phyloP scores from a whole-genome alignment of 2,888 invertebrate genomes.

The Oscheius sp. region DNA sequence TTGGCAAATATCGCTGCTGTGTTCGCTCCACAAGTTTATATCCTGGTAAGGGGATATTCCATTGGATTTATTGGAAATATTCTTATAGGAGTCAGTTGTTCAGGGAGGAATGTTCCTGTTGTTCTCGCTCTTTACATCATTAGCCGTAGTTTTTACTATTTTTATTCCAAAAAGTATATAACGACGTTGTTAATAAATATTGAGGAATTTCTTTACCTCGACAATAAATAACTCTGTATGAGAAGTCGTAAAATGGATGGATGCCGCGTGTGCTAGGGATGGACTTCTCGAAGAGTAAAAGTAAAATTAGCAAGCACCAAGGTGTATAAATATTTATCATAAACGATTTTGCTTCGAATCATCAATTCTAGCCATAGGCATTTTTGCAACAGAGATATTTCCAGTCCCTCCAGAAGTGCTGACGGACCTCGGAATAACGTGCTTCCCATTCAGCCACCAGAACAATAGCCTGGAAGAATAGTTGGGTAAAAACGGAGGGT shows the following conservation, averaged over 20 bases:
- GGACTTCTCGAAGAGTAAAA: too few relatives aligned
- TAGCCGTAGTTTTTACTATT: slow-evolving; percentile 7
- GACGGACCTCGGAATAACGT: not conserved
- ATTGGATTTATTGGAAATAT: too few relatives aligned
- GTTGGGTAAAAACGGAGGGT: not conserved
- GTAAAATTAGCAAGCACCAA: too few relatives aligned
- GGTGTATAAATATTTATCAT: not conserved
- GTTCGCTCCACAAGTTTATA: slow-evolving; percentile 17
- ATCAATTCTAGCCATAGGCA: not conserved
- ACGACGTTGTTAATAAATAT: not conserved
- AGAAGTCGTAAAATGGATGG: too few relatives aligned
- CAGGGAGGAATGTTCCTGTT: slow-evolving; percentile 27
- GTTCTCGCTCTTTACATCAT: not conserved
- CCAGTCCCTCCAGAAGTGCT: not conserved
- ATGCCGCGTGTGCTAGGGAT: too few relatives aligned
- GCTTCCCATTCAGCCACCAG: slow-evolving; percentile 13
- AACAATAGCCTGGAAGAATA: slow-evolving; percentile 10
- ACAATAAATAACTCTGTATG: too few relatives aligned
- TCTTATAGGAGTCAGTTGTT: slow-evolving; percentile 12
- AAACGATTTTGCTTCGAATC: not conserved
- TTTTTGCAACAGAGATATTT: not conserved
- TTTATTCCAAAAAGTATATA: slow-evolving; percentile 18
- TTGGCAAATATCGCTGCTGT: slow-evolving; percentile 32
- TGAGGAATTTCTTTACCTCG: not conserved
- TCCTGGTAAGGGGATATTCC: slow-evolving; percentile 1